Evolutionary conservation across 2,113 vertebrate species (phyloP).

Genomic region (Ursus arctos): DNA sequence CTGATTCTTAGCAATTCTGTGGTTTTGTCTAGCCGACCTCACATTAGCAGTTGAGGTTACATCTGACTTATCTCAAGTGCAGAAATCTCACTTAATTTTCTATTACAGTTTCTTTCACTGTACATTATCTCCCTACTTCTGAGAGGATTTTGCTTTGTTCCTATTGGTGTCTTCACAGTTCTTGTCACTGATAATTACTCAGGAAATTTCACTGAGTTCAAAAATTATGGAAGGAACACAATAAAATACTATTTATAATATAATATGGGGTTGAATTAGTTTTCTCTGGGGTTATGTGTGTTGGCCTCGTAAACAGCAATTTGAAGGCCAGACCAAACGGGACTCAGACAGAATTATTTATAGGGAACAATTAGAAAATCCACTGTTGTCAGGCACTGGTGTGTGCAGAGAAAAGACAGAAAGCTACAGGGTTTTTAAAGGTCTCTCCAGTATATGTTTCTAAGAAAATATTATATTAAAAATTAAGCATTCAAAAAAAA

Average conservation of each 20-base stretch:
- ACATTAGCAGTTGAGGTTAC: background rate
- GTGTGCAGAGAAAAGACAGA: background rate
- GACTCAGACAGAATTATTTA: slow-evolving; percentile 29
- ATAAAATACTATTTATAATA: background rate
- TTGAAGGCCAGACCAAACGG: background rate
- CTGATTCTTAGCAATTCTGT: background rate
- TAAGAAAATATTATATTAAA: slow-evolving; percentile 3
- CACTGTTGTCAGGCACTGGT: background rate
- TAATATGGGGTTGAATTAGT: background rate
- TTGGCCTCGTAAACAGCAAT: background rate
- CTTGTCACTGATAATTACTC: background rate
- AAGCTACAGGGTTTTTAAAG: background rate
- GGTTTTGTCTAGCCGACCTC: background rate
- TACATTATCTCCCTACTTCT: background rate
- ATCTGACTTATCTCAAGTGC: background rate
- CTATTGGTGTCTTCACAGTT: background rate
- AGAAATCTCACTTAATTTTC: background rate
- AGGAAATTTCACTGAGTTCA: background rate
- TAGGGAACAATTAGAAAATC: slow-evolving; percentile 1
- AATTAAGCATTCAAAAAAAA: slow-evolving; percentile 33
- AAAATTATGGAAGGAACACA: slow-evolving; percentile 37
- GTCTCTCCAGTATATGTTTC: background rate
- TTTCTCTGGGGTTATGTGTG: background rate
- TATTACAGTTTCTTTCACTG: background rate
- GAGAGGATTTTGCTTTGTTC: background rate